Evolutionary conservation across 1,140 invertebrate species (phyloP).

Genomic region (Hylaeus volcanicus): DNA sequence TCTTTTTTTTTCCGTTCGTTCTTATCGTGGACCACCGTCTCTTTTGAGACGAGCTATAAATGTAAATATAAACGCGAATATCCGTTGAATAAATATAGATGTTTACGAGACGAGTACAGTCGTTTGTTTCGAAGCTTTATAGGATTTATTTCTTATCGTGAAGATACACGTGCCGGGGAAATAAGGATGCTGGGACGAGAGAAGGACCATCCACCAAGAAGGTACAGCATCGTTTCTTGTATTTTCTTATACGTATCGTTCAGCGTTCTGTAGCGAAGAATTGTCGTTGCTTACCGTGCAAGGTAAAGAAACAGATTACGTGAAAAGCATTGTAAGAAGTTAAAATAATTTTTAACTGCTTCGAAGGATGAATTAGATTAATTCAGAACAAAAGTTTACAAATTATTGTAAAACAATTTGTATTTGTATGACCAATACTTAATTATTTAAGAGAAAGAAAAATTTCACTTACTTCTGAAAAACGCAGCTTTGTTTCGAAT

Average conservation of each 20-base stretch:
- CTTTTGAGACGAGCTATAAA: constrained; percentile 6
- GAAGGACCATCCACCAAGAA: not conserved
- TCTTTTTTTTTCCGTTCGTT: not conserved
- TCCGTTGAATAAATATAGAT: constrained; percentile 40
- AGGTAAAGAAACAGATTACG: not conserved
- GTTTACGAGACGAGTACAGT: not conserved
- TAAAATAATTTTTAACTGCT: no score
- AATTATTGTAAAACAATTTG: no score
- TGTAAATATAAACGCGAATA: constrained; percentile 32
- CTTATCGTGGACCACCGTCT: constrained; percentile 20
- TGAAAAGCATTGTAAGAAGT: no score
- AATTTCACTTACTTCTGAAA: not conserved
- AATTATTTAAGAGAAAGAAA: no score
- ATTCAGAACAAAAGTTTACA: no score
- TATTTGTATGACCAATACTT: no score
- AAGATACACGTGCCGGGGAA: not conserved
- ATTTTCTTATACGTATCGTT: no score
- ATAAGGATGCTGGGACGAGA: no score
- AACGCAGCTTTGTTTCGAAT: not conserved
- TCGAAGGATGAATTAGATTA: no score
- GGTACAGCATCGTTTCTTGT: no score
- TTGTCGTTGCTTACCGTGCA: not conserved
- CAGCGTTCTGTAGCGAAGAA: no score
- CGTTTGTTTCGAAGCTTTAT: not conserved
- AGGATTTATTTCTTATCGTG: constrained; percentile 1